Base-by-base conservation (phyloP, 1,140 invertebrate genomes). In the Oncopodura yosiiana region DNA sequence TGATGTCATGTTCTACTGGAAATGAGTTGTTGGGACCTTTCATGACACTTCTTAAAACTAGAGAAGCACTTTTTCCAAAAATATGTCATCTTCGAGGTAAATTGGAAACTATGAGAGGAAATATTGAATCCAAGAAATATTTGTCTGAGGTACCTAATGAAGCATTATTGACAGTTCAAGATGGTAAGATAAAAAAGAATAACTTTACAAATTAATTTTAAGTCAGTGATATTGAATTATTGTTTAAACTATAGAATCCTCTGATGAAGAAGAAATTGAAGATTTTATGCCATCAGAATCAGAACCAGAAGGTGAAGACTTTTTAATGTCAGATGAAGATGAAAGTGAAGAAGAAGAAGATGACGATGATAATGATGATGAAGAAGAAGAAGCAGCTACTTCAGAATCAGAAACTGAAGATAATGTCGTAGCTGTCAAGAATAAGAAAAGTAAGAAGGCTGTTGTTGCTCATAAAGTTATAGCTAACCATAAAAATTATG, bases 1-100 rank as follows among this genome's bases (percentile, higher is more conserved):
- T 84, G 16, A 72, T 82, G 45, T 73, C 76, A 1, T 77, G 78
- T 67, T 74, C 77, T 11, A 70, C 75, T 37, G 63, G 76, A 24
- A 66, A 69, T 2, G 74, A 77, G n/a, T 52, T 75, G 21, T 68
- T 83, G 32, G 70, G 72, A 29, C 74, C 79, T 4, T 73, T 78
- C 41, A 68, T 82, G 38, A 76, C 74, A 42, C 71, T 77, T n/a
- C 76, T 82, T 19, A 75, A 81, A 58, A 73, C 73, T 19, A 73
- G 80, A 54, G 66, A 77, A 53, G 66, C 64, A 6, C 68, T 78
- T 19, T 66, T 81, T 21, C 68, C 73, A 5, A 74, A 77, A 49
- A 63, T 80, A 45, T 74, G 69, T 11, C 73, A 72, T 65, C 69
- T 81, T 41, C 70, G 69, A 59, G 80, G 79, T 11, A 73, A 78